Evolutionary conservation across 2,797 vertebrate species (phyloP).

Genomic region (Petrocephalus sullivani): DNA sequence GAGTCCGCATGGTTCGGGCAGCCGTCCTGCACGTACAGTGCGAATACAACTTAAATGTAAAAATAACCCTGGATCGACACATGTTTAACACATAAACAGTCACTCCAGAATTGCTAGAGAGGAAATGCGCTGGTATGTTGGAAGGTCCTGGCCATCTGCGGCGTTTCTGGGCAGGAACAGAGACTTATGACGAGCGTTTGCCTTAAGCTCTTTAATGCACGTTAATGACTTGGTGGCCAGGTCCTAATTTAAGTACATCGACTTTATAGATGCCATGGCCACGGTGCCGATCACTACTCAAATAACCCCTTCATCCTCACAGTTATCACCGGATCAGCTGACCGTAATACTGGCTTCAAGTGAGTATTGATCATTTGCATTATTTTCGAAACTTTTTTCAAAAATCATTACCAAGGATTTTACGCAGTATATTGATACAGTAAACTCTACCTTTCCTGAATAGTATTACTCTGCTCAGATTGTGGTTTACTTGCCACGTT

Average conservation of each 20-base stretch:
- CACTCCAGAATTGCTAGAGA: not conserved
- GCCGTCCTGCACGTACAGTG: not conserved
- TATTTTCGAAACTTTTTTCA: not conserved
- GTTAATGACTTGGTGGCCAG: not conserved
- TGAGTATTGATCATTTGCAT: constrained; percentile 50
- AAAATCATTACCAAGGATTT: not conserved
- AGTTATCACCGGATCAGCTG: constrained; percentile 57
- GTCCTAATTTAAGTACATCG: not conserved
- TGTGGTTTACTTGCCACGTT: too few relatives aligned
- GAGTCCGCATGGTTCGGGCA: not conserved
- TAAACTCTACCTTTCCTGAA: not conserved
- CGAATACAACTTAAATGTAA: not conserved
- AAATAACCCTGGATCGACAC: not conserved
- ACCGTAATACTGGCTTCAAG: constrained; percentile 59
- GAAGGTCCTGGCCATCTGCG: not conserved
- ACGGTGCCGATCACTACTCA: constrained; percentile 43
- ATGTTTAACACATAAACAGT: too few relatives aligned
- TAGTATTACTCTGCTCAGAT: not conserved
- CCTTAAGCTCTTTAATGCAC: not conserved
- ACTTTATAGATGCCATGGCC: constrained; percentile 52
- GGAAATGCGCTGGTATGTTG: not conserved
- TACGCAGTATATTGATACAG: not conserved
- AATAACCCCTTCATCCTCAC: constrained; percentile 44
- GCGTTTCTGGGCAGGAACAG: not conserved
- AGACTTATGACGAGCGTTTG: not conserved